Conservation (phyloP, 2,113 vertebrate species). For the Anarhynchus alexandrinus region DNA sequence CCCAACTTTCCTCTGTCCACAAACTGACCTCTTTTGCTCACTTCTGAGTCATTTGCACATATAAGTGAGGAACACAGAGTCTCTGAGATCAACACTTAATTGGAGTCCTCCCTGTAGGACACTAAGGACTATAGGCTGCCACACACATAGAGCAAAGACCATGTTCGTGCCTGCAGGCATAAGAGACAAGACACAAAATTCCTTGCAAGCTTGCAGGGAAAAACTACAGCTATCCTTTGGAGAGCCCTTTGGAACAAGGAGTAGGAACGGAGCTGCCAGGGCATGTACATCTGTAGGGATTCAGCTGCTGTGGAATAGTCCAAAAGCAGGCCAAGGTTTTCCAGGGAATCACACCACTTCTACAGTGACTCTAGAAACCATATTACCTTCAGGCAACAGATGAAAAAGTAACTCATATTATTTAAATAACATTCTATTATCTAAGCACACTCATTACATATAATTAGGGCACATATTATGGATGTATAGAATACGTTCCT, state of each 20-base stretch:
- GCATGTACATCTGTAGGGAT: rapidly evolving
- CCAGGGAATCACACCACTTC: background rate
- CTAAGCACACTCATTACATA: background rate
- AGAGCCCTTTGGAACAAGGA: background rate
- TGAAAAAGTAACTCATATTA: background rate
- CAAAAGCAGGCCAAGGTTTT: background rate
- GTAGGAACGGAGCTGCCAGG: background rate
- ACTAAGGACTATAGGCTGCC: background rate
- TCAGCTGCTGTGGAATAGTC: background rate
- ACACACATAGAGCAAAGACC: background rate
- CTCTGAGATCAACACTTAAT: background rate
- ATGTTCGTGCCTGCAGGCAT: background rate
- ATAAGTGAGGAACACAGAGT: background rate
- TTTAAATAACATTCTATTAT: background rate
- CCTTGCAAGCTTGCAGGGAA: background rate
- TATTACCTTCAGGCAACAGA: background rate
- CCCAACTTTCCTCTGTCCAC: background rate
- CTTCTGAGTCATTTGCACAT: background rate
- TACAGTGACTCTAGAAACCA: background rate
- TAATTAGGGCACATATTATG: background rate
- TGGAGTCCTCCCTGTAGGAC: background rate
- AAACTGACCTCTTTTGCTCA: background rate
- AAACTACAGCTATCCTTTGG: background rate
- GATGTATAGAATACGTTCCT: background rate
- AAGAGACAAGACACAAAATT: background rate